These are phyloP conservation scores for Anodontia alba DNA, from an alignment of 2,888 invertebrate genomes.

Conservation along the genomic window DNA sequence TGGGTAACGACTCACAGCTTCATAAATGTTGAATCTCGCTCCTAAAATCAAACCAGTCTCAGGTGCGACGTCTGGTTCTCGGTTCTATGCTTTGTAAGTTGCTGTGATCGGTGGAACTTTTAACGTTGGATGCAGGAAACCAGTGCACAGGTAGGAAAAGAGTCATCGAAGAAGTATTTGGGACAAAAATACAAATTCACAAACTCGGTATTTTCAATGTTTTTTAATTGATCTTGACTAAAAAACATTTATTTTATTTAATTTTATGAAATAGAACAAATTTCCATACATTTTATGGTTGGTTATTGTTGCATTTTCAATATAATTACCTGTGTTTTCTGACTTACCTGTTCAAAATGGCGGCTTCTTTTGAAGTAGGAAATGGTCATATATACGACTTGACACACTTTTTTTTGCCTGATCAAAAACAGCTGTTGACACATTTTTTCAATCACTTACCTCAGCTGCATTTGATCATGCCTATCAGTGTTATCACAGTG, in stretches of 20 bases:
- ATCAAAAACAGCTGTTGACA: no score
- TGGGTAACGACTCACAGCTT: no score
- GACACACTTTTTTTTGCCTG: no score
- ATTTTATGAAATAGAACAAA: background rate
- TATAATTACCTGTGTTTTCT: no score
- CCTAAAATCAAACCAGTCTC: background rate
- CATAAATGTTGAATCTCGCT: no score
- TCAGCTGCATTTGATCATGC: no score
- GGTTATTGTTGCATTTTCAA: no score
- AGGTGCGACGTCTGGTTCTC: constrained; percentile 4
- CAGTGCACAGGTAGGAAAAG: constrained; percentile 13
- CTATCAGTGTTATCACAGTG: no score
- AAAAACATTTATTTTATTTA: background rate
- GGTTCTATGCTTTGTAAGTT: background rate
- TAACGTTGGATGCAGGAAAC: background rate
- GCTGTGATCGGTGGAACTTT: background rate
- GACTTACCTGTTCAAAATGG: constrained; percentile 8
- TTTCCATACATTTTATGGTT: background rate
- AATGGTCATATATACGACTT: no score
- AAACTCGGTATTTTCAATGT: background rate
- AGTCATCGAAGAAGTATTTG: constrained; percentile 21
- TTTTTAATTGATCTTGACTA: no score
- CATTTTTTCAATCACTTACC: no score
- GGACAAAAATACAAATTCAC: background rate
- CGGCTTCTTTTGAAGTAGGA: constrained; percentile 9